Percentiles rank a stretch among this genome's conserved stretches.
These are phyloP conservation scores for Hystrix cristata DNA, from an alignment of 2,113 vertebrate species.

Conservation along the genomic window DNA sequence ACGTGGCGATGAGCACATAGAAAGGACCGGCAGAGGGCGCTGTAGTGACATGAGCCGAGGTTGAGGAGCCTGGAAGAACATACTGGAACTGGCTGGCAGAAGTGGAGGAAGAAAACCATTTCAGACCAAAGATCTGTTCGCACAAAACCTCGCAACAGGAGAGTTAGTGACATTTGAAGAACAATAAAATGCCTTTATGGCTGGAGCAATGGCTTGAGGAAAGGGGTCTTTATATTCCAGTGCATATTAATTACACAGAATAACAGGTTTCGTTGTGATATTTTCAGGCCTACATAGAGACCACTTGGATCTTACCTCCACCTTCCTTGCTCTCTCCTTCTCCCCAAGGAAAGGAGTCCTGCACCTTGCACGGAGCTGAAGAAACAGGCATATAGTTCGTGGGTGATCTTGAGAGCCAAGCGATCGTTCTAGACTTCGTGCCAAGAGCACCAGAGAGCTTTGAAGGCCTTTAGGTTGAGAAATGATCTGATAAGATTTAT, in stretches of 20 bases:
- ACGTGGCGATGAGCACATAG: background rate
- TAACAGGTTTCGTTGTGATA: background rate
- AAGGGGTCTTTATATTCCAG: background rate
- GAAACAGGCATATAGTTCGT: fast-evolving
- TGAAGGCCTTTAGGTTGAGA: background rate
- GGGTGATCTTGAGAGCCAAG: background rate
- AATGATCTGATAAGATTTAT: background rate
- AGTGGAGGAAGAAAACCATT: background rate
- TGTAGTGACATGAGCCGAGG: too few species aligned
- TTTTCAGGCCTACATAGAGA: background rate
- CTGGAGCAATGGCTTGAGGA: background rate
- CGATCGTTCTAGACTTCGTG: background rate
- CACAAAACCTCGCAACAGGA: background rate
- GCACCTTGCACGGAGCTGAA: background rate
- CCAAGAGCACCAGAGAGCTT: background rate
- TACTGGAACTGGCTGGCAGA: background rate
- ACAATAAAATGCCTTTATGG: background rate
- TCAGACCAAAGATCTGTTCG: background rate
- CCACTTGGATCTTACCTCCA: background rate
- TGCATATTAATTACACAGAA: too few species aligned
- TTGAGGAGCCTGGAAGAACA: background rate
- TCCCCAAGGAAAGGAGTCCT: background rate
- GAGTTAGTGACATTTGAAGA: background rate
- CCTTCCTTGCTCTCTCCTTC: background rate
- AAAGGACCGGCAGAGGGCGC: background rate